Evolutionary conservation across 2,797 vertebrate species (phyloP).

Genomic region (Allobates femoralis): DNA sequence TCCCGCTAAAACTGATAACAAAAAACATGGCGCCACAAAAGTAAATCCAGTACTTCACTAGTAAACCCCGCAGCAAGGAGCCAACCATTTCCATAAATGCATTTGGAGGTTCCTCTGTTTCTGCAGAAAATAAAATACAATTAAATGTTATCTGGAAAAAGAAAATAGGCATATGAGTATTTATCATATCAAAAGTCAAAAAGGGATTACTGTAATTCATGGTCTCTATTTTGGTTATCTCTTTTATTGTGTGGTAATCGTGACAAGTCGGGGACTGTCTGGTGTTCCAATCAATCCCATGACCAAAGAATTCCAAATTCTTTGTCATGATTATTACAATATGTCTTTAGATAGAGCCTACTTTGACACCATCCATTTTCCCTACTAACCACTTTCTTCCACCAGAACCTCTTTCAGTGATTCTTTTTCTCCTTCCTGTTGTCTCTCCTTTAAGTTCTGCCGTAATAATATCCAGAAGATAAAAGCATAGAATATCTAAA

Average conservation of each 20-base stretch:
- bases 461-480: constrained; percentile 81
- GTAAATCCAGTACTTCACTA: constrained; percentile 81
- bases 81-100: constrained; percentile 74
- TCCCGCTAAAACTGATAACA: constrained; percentile 79
- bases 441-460: constrained; percentile 76
- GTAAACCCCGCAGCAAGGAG: constrained; percentile 70
- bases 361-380: background rate
- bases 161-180: too few species aligned
- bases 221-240: too few species aligned
- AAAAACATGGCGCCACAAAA: constrained; percentile 82
- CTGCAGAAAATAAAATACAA: constrained; percentile 64
- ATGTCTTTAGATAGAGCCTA: background rate
- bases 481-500: constrained; percentile 78
- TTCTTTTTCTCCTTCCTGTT: constrained; percentile 63
- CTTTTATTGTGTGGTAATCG: too few species aligned
- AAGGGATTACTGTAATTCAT: background rate
- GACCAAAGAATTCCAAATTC: too few species aligned
- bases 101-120: constrained; percentile 60
- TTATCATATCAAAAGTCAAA: too few species aligned
- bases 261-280: too few species aligned
- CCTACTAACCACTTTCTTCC: constrained; percentile 48
- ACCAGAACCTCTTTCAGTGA: constrained; percentile 69
- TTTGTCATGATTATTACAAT: too few species aligned
- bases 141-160: background rate
- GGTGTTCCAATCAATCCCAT: too few species aligned